Conservation (phyloP, 2,113 vertebrate species). For the Apus apus region DNA sequence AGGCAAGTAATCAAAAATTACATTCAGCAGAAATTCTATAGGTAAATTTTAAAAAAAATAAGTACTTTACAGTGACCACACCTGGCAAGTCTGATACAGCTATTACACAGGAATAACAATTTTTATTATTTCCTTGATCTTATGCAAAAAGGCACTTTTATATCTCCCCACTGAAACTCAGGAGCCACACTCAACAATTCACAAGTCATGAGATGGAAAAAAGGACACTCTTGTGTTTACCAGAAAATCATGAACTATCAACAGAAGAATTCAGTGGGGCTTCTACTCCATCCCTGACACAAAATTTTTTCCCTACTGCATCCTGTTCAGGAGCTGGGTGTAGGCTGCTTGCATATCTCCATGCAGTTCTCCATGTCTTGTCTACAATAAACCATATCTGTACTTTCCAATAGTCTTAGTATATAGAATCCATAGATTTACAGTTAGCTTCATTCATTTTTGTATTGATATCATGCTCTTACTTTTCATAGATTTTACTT, state of each 20-base stretch:
- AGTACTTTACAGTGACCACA: neutral
- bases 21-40: neutral
- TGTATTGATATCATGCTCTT: neutral
- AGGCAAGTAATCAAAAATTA: neutral
- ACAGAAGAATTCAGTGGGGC: neutral
- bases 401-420: neutral
- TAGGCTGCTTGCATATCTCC: neutral
- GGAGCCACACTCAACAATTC: neutral
- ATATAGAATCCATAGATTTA: neutral
- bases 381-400: neutral
- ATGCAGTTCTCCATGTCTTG: accelerated
- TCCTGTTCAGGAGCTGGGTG: neutral
- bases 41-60: neutral
- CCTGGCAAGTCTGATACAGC: neutral
- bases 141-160: neutral
- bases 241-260: neutral
- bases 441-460: slow-evolving; percentile 13
- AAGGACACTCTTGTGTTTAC: neutral
- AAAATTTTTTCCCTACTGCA: neutral
- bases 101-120: neutral
- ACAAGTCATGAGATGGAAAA: neutral
- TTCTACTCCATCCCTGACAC: neutral
- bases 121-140: neutral
- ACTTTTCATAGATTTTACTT: slow-evolving; percentile 7
- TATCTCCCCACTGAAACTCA: neutral